phyloP scores from a whole-genome alignment of 2,888 invertebrate species.

The Epistrophe grossulariae region DNA sequence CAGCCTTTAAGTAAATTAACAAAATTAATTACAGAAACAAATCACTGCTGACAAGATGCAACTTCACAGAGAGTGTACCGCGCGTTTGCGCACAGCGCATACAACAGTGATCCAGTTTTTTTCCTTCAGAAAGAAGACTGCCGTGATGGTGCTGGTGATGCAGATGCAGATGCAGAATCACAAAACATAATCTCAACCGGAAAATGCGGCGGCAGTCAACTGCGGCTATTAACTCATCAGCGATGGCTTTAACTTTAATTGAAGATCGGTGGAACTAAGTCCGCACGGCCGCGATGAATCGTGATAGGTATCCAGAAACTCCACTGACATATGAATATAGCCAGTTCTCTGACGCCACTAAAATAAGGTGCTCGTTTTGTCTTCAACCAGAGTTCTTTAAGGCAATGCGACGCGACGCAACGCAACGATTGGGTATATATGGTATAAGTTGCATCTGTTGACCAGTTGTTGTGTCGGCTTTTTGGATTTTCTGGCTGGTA shows the following conservation, averaged over 20 bases:
- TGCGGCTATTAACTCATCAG: slow-evolving; percentile 72
- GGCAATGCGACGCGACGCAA: slow-evolving; percentile 3
- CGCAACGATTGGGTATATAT: neutral
- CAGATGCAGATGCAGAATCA: slow-evolving; percentile 49
- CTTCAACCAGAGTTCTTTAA: slow-evolving; percentile 42
- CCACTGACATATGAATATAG: slow-evolving; percentile 38
- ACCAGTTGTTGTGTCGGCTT: slow-evolving; percentile 43
- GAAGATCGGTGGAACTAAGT: slow-evolving; percentile 72
- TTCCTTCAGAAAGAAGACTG: slow-evolving; percentile 9
- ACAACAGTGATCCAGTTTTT: slow-evolving; percentile 43
- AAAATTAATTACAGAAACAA: slow-evolving; percentile 74
- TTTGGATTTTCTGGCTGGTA: slow-evolving; percentile 49
- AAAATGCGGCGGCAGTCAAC: slow-evolving; percentile 71
- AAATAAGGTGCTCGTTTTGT: slow-evolving; percentile 37
- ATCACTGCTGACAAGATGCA: slow-evolving; percentile 73
- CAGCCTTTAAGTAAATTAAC: slow-evolving; percentile 71
- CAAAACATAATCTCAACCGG: slow-evolving; percentile 73
- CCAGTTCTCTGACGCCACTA: slow-evolving; percentile 63
- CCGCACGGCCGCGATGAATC: slow-evolving; percentile 59
- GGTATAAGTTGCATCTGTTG: slow-evolving; percentile 39
- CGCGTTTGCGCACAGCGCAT: slow-evolving; percentile 14
- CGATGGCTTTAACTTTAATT: slow-evolving; percentile 66
- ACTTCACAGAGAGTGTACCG: slow-evolving; percentile 65
- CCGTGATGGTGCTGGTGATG: slow-evolving; percentile 10
- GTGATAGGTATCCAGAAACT: slow-evolving; percentile 46